A percentile compares a stretch with the other conserved stretches of the same genome.
phyloP scores from a whole-genome alignment of 2,797 vertebrate genomes.

The Sebastes itinus region DNA sequence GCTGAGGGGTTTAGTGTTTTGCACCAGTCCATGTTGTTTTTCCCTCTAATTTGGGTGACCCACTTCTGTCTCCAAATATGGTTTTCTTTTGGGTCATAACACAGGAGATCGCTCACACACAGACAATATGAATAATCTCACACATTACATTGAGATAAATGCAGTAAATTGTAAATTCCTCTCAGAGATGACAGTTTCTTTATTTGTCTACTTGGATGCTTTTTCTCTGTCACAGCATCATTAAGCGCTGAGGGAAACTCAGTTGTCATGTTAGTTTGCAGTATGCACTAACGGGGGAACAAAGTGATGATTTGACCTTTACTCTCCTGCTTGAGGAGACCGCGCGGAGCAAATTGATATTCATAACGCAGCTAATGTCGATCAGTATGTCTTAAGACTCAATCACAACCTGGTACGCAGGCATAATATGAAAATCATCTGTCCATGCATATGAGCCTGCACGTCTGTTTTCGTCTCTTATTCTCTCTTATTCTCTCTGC shows the following conservation, averaged over 20 bases:
- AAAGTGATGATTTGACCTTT: slow-evolving; percentile 57
- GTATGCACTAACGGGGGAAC: not conserved
- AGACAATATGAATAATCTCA: slow-evolving; percentile 21
- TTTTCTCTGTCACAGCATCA: slow-evolving; percentile 17
- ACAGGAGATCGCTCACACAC: slow-evolving; percentile 22
- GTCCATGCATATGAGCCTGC: slow-evolving; percentile 3
- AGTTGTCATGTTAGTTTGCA: slow-evolving; percentile 26
- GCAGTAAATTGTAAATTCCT: not conserved
- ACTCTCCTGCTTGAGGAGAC: slow-evolving; percentile 27
- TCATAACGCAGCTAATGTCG: slow-evolving; percentile 39
- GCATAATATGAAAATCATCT: slow-evolving; percentile 42
- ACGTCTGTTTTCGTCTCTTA: not conserved
- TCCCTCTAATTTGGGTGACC: slow-evolving; percentile 57
- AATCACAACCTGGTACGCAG: slow-evolving; percentile 31
- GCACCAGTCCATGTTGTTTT: slow-evolving; percentile 50
- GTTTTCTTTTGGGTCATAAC: slow-evolving; percentile 59
- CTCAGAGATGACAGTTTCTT: slow-evolving; percentile 17
- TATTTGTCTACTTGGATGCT: slow-evolving; percentile 1
- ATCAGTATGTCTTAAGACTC: slow-evolving; percentile 38
- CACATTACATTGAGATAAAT: slow-evolving; percentile 10
- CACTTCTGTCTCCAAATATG: slow-evolving; percentile 60
- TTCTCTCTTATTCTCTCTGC: not conserved
- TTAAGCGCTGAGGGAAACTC: slow-evolving; percentile 12
- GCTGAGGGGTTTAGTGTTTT: slow-evolving; percentile 13
- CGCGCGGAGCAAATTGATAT: slow-evolving; percentile 46